phyloP scores from a whole-genome alignment of 1,140 invertebrate species.

The Oryzaephilus surinamensis region DNA sequence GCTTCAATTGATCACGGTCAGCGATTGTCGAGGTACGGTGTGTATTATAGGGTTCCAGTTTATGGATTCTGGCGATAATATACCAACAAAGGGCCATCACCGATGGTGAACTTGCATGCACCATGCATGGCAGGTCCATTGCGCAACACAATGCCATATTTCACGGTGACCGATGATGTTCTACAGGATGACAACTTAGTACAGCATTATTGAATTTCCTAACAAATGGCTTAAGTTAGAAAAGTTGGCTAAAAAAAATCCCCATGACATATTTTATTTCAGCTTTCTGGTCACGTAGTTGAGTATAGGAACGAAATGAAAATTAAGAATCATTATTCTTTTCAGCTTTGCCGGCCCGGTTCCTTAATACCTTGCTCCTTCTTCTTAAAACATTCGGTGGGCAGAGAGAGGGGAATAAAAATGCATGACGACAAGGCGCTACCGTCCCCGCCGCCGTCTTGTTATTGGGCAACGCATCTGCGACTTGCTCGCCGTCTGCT shows the following conservation, averaged over 20 bases:
- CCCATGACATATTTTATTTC: constrained; percentile 30
- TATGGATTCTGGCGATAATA: background rate
- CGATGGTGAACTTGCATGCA: background rate
- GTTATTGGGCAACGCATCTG: constrained; percentile 32
- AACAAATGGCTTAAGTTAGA: constrained; percentile 33
- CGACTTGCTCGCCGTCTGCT: constrained; percentile 22
- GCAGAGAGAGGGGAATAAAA: constrained; percentile 27
- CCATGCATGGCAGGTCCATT: constrained; percentile 2
- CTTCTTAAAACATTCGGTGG: constrained; percentile 35
- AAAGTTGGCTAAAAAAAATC: constrained; percentile 31
- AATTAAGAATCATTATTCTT: constrained; percentile 40
- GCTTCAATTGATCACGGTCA: constrained; percentile 13
- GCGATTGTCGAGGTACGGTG: constrained; percentile 10
- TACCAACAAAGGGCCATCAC: background rate
- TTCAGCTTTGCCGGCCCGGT: constrained; percentile 34
- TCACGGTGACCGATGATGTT: constrained; percentile 35
- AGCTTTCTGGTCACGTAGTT: constrained; percentile 33
- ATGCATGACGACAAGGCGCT: constrained; percentile 22
- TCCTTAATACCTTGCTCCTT: constrained; percentile 34
- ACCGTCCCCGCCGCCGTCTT: constrained; percentile 22
- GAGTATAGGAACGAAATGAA: constrained; percentile 37
- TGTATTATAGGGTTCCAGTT: too few species aligned
- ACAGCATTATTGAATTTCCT: constrained; percentile 36
- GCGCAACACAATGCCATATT: constrained; percentile 24
- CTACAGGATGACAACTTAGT: constrained; percentile 32